These are phyloP conservation scores for Catocala fraxini DNA, from an alignment of 2,888 invertebrate species.

Conservation along the genomic window DNA sequence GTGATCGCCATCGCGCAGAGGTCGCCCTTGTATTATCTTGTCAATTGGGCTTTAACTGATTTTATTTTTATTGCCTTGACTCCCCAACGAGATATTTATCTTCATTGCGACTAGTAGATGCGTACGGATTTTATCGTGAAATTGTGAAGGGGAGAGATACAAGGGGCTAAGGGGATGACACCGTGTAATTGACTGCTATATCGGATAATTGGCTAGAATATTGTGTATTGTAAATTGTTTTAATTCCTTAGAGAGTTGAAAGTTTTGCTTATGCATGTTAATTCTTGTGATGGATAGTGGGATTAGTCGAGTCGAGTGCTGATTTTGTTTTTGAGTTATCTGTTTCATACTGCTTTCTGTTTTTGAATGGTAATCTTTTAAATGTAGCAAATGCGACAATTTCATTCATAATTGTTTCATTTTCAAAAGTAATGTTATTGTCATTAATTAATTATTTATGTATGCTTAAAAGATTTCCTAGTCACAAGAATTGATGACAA, in stretches of 20 bases:
- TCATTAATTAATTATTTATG: too few species aligned
- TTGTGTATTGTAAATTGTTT: constrained; percentile 68
- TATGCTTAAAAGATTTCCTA: too few species aligned
- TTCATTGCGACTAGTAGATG: constrained; percentile 76
- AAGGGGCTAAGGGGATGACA: constrained; percentile 73
- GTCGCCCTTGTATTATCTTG: constrained; percentile 73
- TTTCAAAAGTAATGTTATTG: too few species aligned
- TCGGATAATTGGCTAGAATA: constrained; percentile 76
- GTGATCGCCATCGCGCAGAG: constrained; percentile 38
- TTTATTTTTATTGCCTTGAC: constrained; percentile 79
- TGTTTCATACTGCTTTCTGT: too few species aligned
- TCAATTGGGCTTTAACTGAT: constrained; percentile 84
- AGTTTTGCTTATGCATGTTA: constrained; percentile 47
- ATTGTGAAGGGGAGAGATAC: constrained; percentile 73
- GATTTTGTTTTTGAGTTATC: too few species aligned
- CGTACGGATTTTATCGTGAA: constrained; percentile 82
- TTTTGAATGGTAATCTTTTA: too few species aligned
- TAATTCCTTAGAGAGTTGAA: constrained; percentile 61
- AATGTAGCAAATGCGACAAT: too few species aligned
- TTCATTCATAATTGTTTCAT: too few species aligned
- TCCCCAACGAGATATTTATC: constrained; percentile 84
- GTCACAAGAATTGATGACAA: too few species aligned
- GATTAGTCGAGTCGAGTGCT: not conserved
- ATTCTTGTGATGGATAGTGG: constrained; percentile 5
- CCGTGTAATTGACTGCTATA: constrained; percentile 77